Evolutionary conservation across 2,797 vertebrate genomes (phyloP).

Genomic region (Coranthus polyacanthus): DNA sequence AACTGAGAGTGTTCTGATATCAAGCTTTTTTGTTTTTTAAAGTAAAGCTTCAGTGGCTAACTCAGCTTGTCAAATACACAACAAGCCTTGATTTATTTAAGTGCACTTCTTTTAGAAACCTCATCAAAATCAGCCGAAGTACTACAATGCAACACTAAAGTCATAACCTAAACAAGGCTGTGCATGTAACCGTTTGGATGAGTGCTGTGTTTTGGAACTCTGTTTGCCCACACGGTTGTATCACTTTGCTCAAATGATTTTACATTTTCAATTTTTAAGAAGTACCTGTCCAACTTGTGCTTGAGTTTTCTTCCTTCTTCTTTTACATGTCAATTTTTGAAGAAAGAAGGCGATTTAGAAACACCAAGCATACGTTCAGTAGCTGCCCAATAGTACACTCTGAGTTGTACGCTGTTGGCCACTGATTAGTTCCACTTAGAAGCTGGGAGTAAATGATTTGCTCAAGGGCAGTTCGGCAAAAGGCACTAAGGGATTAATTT

Average conservation of each 20-base stretch:
- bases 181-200: constrained; percentile 8
- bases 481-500: constrained; percentile 44
- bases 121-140: constrained; percentile 21
- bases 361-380: background rate
- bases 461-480: constrained; percentile 52
- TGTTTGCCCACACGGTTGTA: constrained; percentile 7
- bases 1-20: constrained; percentile 10
- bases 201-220: constrained; percentile 10
- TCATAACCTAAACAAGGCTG: constrained; percentile 25
- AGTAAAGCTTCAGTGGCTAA: background rate
- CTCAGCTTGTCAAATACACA: background rate
- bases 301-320: background rate
- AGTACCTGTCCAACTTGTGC: background rate
- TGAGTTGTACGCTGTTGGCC: constrained; percentile 22
- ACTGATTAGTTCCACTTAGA: constrained; percentile 44
- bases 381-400: constrained; percentile 4
- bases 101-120: constrained; percentile 9
- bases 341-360: no score
- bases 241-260: constrained; percentile 4
- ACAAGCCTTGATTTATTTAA: constrained; percentile 1
- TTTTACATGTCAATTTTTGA: background rate
- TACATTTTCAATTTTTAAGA: background rate
- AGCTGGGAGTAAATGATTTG: constrained; percentile 45
- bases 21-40: constrained; percentile 7
- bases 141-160: constrained; percentile 11